Percentiles rank a stretch among this genome's conserved stretches.
Evolutionary conservation across 2,113 vertebrate species (phyloP).

Genomic region (Zonotrichia leucophrys): DNA sequence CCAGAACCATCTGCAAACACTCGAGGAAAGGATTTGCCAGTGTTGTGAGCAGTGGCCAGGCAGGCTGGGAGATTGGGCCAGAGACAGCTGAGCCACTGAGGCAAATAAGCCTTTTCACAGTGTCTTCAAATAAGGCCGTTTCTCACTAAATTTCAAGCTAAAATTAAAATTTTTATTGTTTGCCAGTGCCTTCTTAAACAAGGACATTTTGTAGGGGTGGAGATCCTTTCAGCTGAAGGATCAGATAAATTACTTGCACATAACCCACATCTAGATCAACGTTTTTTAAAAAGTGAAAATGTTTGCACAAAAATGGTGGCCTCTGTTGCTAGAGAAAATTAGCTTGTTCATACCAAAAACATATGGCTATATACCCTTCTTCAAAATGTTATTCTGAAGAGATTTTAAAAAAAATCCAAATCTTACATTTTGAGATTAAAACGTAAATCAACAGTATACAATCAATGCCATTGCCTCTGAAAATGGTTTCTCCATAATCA

Average conservation of each 20-base stretch:
- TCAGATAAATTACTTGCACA: background rate
- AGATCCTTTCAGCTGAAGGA: background rate
- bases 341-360: background rate
- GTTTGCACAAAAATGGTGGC: background rate
- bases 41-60: background rate
- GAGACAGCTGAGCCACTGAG: background rate
- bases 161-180: background rate
- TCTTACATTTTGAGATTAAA: background rate
- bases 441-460: fast-evolving
- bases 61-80: background rate
- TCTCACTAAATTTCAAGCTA: background rate
- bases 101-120: background rate
- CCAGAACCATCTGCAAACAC: background rate
- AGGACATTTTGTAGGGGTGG: background rate
- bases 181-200: background rate
- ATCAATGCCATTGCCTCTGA: background rate
- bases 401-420: background rate
- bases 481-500: background rate
- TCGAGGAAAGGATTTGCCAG: background rate
- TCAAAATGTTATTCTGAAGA: background rate
- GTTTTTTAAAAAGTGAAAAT: background rate
- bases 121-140: background rate
- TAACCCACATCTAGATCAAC: background rate
- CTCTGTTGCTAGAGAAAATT: background rate
- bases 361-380: background rate